phyloP scores from a whole-genome alignment of 1,140 invertebrate genomes.

The Pollicipes pollicipes region DNA sequence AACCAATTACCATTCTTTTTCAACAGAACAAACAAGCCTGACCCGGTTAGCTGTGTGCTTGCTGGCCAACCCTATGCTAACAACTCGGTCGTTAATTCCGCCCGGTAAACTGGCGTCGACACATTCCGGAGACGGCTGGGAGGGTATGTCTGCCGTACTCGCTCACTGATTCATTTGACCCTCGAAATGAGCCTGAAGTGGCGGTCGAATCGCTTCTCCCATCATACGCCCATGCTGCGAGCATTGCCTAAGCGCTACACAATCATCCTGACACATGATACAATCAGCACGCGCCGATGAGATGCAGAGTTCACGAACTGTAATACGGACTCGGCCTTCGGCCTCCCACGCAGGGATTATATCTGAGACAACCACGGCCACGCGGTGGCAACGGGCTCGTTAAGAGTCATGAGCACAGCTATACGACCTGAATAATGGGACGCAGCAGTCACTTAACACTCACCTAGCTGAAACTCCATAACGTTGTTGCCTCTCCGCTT shows the following conservation, averaged over 20 bases:
- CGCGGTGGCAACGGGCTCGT: too few relatives aligned
- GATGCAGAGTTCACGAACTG: too few relatives aligned
- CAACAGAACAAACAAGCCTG: background rate
- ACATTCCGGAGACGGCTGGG: background rate
- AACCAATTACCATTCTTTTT: background rate
- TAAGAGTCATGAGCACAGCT: too few relatives aligned
- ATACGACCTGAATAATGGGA: too few relatives aligned
- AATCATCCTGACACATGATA: too few relatives aligned
- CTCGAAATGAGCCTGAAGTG: background rate
- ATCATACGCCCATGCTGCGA: too few relatives aligned
- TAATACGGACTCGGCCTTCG: too few relatives aligned
- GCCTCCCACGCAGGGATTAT: background rate
- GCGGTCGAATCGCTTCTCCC: too few relatives aligned
- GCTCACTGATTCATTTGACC: slow-evolving; percentile 7
- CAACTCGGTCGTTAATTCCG: background rate
- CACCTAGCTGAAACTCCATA: slow-evolving; percentile 42
- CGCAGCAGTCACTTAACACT: too few relatives aligned
- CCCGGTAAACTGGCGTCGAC: background rate
- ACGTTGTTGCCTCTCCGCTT: slow-evolving; percentile 43
- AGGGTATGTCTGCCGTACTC: too few relatives aligned
- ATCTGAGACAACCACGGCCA: slow-evolving; percentile 9
- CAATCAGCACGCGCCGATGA: too few relatives aligned
- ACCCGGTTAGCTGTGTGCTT: background rate
- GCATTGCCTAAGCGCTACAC: too few relatives aligned
- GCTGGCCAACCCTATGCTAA: background rate